Percentiles rank a stretch among this genome's conserved stretches.
Evolutionary conservation across 1,140 invertebrate genomes (phyloP).

Genomic region (Drosophila seguyi): DNA sequence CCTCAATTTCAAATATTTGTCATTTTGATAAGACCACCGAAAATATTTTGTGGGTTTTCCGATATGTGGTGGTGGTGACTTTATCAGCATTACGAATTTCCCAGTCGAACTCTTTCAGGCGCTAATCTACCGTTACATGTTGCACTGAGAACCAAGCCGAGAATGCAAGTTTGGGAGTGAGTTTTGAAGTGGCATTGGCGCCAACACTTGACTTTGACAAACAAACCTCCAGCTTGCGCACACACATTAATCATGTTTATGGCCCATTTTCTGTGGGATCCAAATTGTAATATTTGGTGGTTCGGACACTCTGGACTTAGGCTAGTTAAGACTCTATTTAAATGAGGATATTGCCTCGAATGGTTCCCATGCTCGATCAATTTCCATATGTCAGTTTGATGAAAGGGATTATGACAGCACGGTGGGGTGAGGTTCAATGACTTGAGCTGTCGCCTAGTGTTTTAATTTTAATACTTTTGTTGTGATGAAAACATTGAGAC

Average conservation of each 20-base stretch:
- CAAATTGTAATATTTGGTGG: conserved; percentile 13
- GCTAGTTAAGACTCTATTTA: conserved; percentile 42
- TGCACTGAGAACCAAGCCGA: conserved; percentile 33
- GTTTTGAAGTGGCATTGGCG: conserved; percentile 72
- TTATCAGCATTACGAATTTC: conserved; percentile 29
- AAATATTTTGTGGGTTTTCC: conserved; percentile 54
- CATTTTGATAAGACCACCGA: conserved; percentile 66
- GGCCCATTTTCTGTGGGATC: conserved; percentile 48
- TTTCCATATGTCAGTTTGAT: conserved; percentile 35
- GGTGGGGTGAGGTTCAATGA: conserved; percentile 54
- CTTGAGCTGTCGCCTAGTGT: conserved; percentile 23
- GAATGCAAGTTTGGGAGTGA: conserved; percentile 33
- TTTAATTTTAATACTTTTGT: background rate
- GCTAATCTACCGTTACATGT: conserved; percentile 54
- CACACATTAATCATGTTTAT: conserved; percentile 72
- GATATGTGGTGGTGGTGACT: conserved; percentile 6
- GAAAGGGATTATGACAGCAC: conserved; percentile 3
- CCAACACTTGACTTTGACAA: conserved; percentile 84
- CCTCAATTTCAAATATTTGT: conserved; percentile 80
- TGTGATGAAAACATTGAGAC: conserved; percentile 3
- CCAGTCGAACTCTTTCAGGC: conserved; percentile 1
- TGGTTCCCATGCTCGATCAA: conserved; percentile 34
- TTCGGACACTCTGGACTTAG: conserved; percentile 16
- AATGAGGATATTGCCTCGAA: conserved; percentile 29
- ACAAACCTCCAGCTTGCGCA: conserved; percentile 59